A percentile compares a stretch with the other conserved stretches of the same genome.
Conservation (phyloP, 2,797 vertebrate species). For the Calcarius lapponicus region DNA sequence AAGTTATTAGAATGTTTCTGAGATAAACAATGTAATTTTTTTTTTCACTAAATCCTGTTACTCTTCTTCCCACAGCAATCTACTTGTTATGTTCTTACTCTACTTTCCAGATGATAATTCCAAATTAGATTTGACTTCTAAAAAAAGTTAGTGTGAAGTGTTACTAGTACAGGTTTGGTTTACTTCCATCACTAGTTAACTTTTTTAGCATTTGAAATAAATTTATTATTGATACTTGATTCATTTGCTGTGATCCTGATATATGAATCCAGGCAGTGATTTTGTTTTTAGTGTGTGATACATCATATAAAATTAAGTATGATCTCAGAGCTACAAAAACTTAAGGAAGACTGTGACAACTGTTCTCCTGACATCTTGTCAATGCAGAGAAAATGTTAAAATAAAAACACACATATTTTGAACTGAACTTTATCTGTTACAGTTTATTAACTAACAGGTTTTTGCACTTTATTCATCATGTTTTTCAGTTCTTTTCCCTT, state of each 20-base stretch:
- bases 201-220: not conserved
- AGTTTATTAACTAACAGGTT: not conserved
- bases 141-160: not conserved
- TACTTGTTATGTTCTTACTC: not conserved
- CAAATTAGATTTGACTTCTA: not conserved
- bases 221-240: not conserved
- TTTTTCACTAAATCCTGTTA: not conserved
- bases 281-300: not conserved
- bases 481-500: not conserved
- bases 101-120: not conserved
- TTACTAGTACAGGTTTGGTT: not conserved
- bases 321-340: not conserved
- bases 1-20: not conserved
- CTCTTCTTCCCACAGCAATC: not conserved
- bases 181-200: not conserved
- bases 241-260: not conserved
- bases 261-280: not conserved
- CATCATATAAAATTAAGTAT: not conserved
- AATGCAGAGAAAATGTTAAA: not conserved
- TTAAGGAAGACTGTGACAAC: not conserved
- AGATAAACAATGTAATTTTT: not conserved
- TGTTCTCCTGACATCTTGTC: not conserved
- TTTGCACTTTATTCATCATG: not conserved
- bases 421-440: not conserved
- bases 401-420: not conserved